A percentile compares a stretch with the other conserved stretches of the same genome.
phyloP scores from a whole-genome alignment of 1,140 invertebrate species.

The Trialeurodes vaporariorum region DNA sequence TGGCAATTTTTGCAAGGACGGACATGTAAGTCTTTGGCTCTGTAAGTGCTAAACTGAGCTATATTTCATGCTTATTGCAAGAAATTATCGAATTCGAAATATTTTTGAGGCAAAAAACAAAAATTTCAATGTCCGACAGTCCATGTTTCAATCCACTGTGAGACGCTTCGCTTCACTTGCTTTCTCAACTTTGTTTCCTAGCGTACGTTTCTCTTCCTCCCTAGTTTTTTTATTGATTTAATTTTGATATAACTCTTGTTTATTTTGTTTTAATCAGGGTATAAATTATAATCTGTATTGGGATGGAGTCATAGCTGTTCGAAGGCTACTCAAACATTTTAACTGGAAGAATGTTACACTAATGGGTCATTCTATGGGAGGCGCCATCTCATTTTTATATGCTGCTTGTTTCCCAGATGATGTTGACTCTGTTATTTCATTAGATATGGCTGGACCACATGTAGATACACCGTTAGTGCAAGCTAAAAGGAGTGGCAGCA shows the following conservation, averaged over 20 bases:
- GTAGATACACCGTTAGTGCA: slow-evolving; percentile 10
- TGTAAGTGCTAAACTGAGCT: too few species aligned
- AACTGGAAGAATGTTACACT: slow-evolving; percentile 65
- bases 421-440: slow-evolving; percentile 53
- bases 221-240: background rate
- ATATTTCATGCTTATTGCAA: too few species aligned
- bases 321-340: slow-evolving; percentile 61
- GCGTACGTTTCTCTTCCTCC: background rate
- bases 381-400: slow-evolving; percentile 67
- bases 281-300: slow-evolving; percentile 66
- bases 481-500: slow-evolving; percentile 12
- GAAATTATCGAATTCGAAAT: too few species aligned
- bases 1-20: too few species aligned
- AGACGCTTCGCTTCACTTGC: too few species aligned
- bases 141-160: too few species aligned
- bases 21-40: too few species aligned
- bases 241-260: background rate
- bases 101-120: too few species aligned
- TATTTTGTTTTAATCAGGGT: slow-evolving; percentile 34
- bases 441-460: slow-evolving; percentile 33
- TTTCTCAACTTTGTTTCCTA: too few species aligned
- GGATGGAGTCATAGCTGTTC: slow-evolving; percentile 55
- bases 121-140: too few species aligned
- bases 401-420: slow-evolving; percentile 62
- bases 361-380: slow-evolving; percentile 69